Evolutionary conservation across 35 echinoderm and acorn worm genomes (phyloP), one percentile per base, ranked within the genome.

Genomic region (Anneissia japonica): DNA sequence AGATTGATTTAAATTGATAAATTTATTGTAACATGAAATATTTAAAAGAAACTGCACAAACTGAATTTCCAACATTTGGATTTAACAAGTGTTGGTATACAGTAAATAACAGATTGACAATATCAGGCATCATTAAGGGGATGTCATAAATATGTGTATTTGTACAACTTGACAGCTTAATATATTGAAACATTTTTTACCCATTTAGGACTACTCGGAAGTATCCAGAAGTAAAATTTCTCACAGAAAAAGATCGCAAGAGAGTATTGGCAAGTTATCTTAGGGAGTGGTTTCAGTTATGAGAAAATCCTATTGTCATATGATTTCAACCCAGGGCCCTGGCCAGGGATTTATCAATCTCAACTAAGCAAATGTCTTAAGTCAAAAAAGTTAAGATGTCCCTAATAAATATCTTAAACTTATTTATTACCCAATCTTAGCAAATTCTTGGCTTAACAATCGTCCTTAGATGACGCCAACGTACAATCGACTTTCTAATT

Each of bases 141-240:
- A 85, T 85, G 19, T 75, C 91, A 28, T 80, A 85, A 72, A 74
- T 35, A 74, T 23, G 32, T 74, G 26, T 72, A 74, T 32, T 32
- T 32, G 14, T 16, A 19, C 32, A n/a, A 28, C 39, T 35, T 14
- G 51, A 28, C 28, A 13, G 12, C 28, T 64, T 13, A 14, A 64
- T 14, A 14, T 64, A 14, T 13, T 64, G 51, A 14, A 64, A 64
- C 28, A 13, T 9, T 72, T 72, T 36, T 32, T 84, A 31, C 33
- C 28, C 21, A 34, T 33, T 46, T 37, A 78, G 39, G 19, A 77
- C 73, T 33, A 32, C 35, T 32, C 77, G 79, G 46, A 96, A 89
- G 79, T 96, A 92, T 86, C 89, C 93, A 79, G 94, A 97, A 84
- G 94, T 97, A 33, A 86, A 78, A 39, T 89, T 93, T 38, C 81